Evolutionary conservation across 2,113 vertebrate genomes (phyloP).

Genomic region (Anoura caudifer): DNA sequence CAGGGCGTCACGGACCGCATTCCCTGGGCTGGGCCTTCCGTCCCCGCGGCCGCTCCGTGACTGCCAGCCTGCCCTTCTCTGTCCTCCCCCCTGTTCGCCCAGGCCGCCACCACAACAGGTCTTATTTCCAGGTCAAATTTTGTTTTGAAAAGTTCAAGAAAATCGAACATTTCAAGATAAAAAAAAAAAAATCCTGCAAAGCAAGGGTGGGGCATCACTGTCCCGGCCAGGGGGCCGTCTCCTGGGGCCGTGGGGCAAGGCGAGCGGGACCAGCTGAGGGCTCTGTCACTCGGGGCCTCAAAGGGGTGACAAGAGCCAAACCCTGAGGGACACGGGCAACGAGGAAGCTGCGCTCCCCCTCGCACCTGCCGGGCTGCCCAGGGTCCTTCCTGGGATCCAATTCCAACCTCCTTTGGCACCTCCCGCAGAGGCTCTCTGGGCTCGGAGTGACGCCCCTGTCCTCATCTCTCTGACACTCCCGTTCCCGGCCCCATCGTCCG

Average conservation of each 20-base stretch:
- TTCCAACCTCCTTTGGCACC: neutral
- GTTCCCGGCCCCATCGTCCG: neutral
- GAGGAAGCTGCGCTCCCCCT: neutral
- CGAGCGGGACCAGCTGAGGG: neutral
- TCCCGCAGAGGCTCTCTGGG: neutral
- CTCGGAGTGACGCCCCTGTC: neutral
- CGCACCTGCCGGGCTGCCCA: neutral
- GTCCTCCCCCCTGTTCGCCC: neutral
- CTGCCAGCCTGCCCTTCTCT: neutral
- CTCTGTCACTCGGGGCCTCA: neutral
- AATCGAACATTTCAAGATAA: neutral
- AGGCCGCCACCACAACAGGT: neutral
- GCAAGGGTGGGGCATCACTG: neutral
- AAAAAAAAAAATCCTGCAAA: neutral
- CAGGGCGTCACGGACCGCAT: accelerated
- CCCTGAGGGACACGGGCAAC: neutral
- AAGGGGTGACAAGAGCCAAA: neutral
- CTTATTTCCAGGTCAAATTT: neutral
- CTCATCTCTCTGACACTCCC: neutral
- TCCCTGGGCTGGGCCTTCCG: accelerated
- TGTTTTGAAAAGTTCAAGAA: neutral
- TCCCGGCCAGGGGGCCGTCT: neutral
- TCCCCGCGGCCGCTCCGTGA: accelerated
- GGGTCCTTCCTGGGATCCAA: neutral
- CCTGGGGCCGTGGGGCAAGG: neutral